Base-by-base conservation (phyloP, 1,140 invertebrate genomes). In the Mesaphorura yosii region DNA sequence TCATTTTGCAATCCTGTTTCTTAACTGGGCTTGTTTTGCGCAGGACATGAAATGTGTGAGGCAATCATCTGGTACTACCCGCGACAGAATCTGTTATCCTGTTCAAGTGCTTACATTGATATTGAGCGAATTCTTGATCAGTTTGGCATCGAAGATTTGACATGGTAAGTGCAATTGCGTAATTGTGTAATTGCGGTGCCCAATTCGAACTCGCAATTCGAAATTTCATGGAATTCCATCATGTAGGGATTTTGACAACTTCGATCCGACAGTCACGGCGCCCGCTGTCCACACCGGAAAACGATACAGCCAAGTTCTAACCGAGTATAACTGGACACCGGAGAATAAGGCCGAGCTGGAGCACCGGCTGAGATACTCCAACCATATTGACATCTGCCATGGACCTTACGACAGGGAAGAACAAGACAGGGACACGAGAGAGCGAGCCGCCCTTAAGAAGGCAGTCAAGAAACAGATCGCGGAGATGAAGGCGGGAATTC, bases 41-140 rank as follows among this genome's bases (percentile, higher is more conserved):
- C 10, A 41, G 6, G 40, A 6, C 6, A 51, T 12, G 48, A 51
- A 51, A 51, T 51, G 48, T 51, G 48, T 25, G 26, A 48, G 20
- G 40, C 31, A 2, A 44, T 39, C n/a, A 2, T 55, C 5, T 55
- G 37, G 29, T 49, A 42, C 25, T 55, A 55, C 31, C 34, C 38
- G 3, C n/a, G 25, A 20, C 6, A 4, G 6, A 15, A 51, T 6
- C 20, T 38, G 4, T 20, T 4, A 22, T 10, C 6, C 25, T 51
- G 48, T 51, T 19, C 22, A 3, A 51, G 48, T 20, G 5, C 5
- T 26, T 48, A 46, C 20, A 26, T 7, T 17, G 19, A 34, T 22
- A 34, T 48, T 10, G 28, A 34, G 10, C 31, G 37, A 37, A 17
- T 48, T 5, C 37, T 34, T 22, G 20, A 15, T 7, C 3, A n/a